Percentiles rank a stretch among this genome's conserved stretches.
Evolutionary conservation across 2,797 vertebrate genomes (phyloP).

Genomic region (Poecilia wingei): DNA sequence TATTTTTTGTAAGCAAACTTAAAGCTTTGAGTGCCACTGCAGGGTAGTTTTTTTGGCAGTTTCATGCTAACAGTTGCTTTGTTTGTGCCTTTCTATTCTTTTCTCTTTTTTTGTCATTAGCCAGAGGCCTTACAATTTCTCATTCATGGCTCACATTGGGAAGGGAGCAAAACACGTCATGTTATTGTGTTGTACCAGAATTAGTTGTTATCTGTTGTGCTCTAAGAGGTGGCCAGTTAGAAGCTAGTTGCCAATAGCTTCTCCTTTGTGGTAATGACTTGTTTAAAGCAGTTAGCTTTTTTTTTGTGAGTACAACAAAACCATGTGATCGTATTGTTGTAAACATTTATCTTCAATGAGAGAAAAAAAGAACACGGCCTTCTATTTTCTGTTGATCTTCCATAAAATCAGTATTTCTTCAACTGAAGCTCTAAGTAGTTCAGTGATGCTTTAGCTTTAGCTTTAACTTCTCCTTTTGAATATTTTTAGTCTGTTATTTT

Average conservation of each 20-base stretch:
- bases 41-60: slow-evolving; percentile 70
- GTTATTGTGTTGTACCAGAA: slow-evolving; percentile 4
- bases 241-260: slow-evolving; percentile 11
- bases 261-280: slow-evolving; percentile 4
- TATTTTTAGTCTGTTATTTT: slow-evolving; percentile 36
- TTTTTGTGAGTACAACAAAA: slow-evolving; percentile 2
- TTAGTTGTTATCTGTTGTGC: background rate
- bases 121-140: slow-evolving; percentile 37
- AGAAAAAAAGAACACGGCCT: slow-evolving; percentile 18
- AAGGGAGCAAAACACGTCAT: slow-evolving; percentile 2
- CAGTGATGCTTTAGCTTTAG: slow-evolving; percentile 46
- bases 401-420: slow-evolving; percentile 16
- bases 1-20: slow-evolving; percentile 36
- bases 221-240: background rate
- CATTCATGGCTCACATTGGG: slow-evolving; percentile 9
- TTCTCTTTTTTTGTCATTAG: slow-evolving; percentile 60
- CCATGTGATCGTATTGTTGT: background rate
- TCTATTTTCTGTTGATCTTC: slow-evolving; percentile 24
- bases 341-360: background rate
- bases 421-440: slow-evolving; percentile 4
- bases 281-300: background rate
- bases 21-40: slow-evolving; percentile 68
- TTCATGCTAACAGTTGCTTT: slow-evolving; percentile 74
- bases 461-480: slow-evolving; percentile 50
- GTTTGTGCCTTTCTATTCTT: slow-evolving; percentile 67